phyloP scores from a whole-genome alignment of 2,797 vertebrate genomes.

The Poeciliopsis turneri region DNA sequence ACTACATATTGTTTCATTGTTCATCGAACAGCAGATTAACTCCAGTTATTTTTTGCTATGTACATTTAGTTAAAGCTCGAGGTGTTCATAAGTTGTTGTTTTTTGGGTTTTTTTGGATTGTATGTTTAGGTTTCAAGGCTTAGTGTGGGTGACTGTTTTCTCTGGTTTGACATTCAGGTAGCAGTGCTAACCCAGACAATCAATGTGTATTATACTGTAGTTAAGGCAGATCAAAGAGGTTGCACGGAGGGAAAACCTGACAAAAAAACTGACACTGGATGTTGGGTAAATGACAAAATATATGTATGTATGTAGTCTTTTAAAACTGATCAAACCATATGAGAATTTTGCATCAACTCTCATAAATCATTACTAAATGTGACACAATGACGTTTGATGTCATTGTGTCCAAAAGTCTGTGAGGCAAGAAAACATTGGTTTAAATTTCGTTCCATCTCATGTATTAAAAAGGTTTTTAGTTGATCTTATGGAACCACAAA shows the following conservation, averaged over 20 bases:
- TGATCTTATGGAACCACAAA: background rate
- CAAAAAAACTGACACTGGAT: slow-evolving; percentile 51
- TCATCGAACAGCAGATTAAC: slow-evolving; percentile 21
- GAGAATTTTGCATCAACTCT: slow-evolving; percentile 34
- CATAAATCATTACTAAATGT: slow-evolving; percentile 30
- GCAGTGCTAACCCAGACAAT: slow-evolving; percentile 76
- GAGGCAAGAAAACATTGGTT: slow-evolving; percentile 10
- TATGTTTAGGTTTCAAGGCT: slow-evolving; percentile 32
- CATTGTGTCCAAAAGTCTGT: slow-evolving; percentile 23
- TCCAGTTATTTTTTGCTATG: slow-evolving; percentile 18
- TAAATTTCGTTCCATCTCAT: slow-evolving; percentile 9
- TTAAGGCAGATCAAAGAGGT: slow-evolving; percentile 50
- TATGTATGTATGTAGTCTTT: slow-evolving; percentile 10
- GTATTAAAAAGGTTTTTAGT: background rate
- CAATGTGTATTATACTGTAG: slow-evolving; percentile 63
- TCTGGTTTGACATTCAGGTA: slow-evolving; percentile 58
- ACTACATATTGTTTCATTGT: slow-evolving; percentile 26
- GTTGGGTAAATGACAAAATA: slow-evolving; percentile 27
- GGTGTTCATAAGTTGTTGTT: slow-evolving; percentile 10
- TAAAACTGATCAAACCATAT: slow-evolving; percentile 22
- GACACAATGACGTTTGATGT: slow-evolving; percentile 6
- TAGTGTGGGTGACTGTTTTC: slow-evolving; percentile 26
- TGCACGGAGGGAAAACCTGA: slow-evolving; percentile 38
- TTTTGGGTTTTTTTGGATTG: background rate
- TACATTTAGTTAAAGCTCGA: slow-evolving; percentile 12